Evolutionary conservation across 2,888 invertebrate species (phyloP), one percentile per base, ranked within the genome.

Genomic region (Torymus texanus): DNA sequence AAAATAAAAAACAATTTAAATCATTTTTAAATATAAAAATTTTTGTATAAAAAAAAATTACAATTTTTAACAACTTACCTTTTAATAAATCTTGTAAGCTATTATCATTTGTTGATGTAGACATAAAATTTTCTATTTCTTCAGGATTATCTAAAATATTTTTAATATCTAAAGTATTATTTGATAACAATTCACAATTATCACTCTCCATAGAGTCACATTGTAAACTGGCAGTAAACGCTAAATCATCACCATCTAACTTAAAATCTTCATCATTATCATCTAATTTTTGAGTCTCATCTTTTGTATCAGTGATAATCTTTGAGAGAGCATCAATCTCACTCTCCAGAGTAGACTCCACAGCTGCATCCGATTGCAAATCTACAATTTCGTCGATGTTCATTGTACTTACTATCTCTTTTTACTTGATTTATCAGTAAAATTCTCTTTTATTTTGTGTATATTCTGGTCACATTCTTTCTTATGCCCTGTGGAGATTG

Each of bases 321-420:
- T 88, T 85, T 70, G 90, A 87, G 66, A 91, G 82, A 62, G 88
- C 87, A 72, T 87, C 87, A 67, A 90, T 87, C 83, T 90, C 86
- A 79, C 89, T 88, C 73, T 90, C 88, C 10, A 89, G 76, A 1
- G 89, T 88, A 16, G 87, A 88, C 61, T 90, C 89, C 18, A 55
- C 12, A 12, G 14, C 66, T 14, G 24, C 13, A n/a, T 84, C 84
- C 1, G 83, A 79, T 68, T 85, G 85, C 50, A 84, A 82, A 50
- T 81, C 84, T 50, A 85, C 84, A 4, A 85, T 85, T 79, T 85
- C 85, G 67, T 85, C 83, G 21, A 85, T 83, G 68, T 85, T 85
- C 85, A 85, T 85, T 24, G 83, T 84, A 58, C 83, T 85, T n/a
- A 84, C 80, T 24, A 81, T 82, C 70, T 84, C 12, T 12, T 66